Evolutionary conservation across 2,797 vertebrate species (phyloP), one percentile per base, ranked within the genome.

Genomic region (Petrocephalus sullivani): DNA sequence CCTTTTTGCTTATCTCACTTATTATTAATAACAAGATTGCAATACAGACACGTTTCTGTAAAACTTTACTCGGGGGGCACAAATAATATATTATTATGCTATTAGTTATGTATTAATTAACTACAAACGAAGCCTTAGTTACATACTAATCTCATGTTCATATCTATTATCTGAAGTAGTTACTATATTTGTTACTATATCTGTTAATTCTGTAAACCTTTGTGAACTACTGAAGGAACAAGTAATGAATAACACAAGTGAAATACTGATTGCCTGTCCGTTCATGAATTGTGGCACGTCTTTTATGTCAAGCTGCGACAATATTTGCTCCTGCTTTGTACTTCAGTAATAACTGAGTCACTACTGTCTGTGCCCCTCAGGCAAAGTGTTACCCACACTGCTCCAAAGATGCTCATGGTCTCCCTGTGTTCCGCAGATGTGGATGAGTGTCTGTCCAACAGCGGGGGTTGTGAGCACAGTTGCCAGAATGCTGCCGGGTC

Each of bases 401-500:
- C 53, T 51, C 9, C 49, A 41, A 49, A 46, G 4, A 21, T 1
- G 2, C 2, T 56, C 6, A 4, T 49, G 53, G 12, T 37, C 3
- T 49, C 21, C 10, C n/a, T 75, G 51, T 57, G 53, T 86, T 14
- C 84, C 6, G 53, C 61, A 97, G 97, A 97, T 0, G 92, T 96
- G 91, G 95, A 97, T 0, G 97, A 97, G 90, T 97, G 97, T 4
- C 89, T 93, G 0, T 92, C 91, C 0, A 61, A 91, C 67, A 95
- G 90, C 0, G 94, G 95, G 0, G 94, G 95, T 0, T 97, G 97
- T 0, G 96, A 95, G 0, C 96, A 97, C 57, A 90, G 16, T 0
- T 97, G 97, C 41, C 91, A 95, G 81, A 97, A 97, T 92, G 93
- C 94, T 49, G 94, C 90, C 0, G 97, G 97, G 0, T 97, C 96